Percentiles rank a stretch among this genome's conserved stretches.
These are phyloP conservation scores for Limenitis camilla DNA, from an alignment of 2,888 invertebrate genomes.

Conservation along the genomic window DNA sequence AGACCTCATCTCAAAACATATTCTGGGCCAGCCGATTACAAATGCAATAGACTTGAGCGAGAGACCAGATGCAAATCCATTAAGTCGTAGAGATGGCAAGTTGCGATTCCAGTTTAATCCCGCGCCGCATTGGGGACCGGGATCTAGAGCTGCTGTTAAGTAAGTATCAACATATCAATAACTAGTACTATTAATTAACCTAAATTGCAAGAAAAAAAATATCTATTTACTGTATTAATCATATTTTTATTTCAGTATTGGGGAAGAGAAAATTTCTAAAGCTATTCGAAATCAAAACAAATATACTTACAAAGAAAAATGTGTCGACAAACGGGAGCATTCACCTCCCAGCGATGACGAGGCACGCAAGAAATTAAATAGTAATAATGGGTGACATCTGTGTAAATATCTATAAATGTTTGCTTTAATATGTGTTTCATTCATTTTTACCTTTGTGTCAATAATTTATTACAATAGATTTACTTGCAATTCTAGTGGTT, in stretches of 20 bases:
- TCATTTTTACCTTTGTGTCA: no score
- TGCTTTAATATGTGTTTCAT: background rate
- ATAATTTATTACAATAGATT: background rate
- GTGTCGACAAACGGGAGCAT: slow-evolving; percentile 38
- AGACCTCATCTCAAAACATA: slow-evolving; percentile 66
- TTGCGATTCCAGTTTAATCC: slow-evolving; percentile 92
- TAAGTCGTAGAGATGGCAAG: slow-evolving; percentile 81
- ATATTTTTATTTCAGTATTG: slow-evolving; percentile 60
- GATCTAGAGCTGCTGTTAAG: slow-evolving; percentile 85
- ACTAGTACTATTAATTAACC: background rate
- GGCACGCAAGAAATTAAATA: slow-evolving; percentile 37
- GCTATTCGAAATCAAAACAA: slow-evolving; percentile 81
- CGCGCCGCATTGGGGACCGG: slow-evolving; percentile 92
- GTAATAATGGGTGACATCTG: slow-evolving; percentile 10
- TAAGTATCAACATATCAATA: slow-evolving; percentile 49
- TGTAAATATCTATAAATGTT: slow-evolving; percentile 20
- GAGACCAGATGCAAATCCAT: slow-evolving; percentile 85
- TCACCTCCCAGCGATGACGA: slow-evolving; percentile 44
- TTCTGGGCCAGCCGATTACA: slow-evolving; percentile 65
- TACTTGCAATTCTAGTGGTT: background rate
- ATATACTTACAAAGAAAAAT: slow-evolving; percentile 53
- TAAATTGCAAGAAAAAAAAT: background rate
- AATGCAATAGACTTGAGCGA: slow-evolving; percentile 58
- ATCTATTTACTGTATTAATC: background rate
- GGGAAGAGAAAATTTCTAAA: slow-evolving; percentile 76